These are phyloP conservation scores for Rutpela maculata DNA, from an alignment of 2,888 invertebrate genomes.

Conservation along the genomic window DNA sequence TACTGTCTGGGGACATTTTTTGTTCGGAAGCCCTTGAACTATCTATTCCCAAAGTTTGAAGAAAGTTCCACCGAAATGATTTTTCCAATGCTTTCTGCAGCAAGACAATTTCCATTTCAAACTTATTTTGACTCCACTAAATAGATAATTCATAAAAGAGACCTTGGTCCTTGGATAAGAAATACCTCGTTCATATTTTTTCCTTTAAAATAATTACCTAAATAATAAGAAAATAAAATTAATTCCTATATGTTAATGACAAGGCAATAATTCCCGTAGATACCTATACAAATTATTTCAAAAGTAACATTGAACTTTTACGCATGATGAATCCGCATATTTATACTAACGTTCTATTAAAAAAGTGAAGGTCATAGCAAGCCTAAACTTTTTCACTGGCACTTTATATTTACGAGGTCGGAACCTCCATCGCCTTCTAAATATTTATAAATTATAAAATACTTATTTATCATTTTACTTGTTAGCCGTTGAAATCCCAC, in stretches of 20 bases:
- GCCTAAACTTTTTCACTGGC: neutral
- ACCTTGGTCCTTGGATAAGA: neutral
- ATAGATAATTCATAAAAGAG: neutral
- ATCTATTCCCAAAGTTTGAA: too few species aligned
- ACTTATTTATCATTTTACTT: neutral
- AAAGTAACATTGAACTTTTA: conserved; percentile 4
- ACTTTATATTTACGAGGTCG: neutral
- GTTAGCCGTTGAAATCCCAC: neutral
- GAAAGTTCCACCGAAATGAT: too few species aligned
- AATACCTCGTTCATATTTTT: neutral
- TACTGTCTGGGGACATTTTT: too few species aligned
- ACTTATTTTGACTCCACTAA: too few species aligned
- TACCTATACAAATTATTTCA: neutral
- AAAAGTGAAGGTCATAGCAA: neutral
- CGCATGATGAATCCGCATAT: conserved; percentile 4
- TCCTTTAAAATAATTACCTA: neutral
- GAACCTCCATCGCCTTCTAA: neutral
- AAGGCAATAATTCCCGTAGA: neutral
- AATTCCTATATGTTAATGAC: neutral
- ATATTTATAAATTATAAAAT: neutral
- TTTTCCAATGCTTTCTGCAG: too few species aligned
- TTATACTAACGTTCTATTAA: neutral
- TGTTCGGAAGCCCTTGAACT: too few species aligned
- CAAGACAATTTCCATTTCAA: too few species aligned
- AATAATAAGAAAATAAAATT: neutral